Evolutionary conservation across 2,797 vertebrate genomes (phyloP).

Genomic region (Xyrichtys novacula): DNA sequence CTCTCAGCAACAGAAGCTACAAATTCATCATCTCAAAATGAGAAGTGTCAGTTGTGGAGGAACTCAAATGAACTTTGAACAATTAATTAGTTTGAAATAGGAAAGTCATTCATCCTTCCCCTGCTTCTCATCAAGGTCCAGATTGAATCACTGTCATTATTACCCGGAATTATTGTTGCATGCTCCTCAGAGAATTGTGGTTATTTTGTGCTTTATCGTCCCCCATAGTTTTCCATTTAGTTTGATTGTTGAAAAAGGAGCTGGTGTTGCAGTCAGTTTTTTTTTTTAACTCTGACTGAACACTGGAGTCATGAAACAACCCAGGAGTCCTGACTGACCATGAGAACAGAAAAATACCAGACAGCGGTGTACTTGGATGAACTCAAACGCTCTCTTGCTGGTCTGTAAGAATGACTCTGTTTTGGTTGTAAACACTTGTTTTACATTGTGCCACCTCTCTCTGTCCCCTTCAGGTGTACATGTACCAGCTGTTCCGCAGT

Average conservation of each 20-base stretch:
- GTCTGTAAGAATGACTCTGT: conserved; percentile 12
- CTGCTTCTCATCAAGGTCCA: not conserved
- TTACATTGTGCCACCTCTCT: not conserved
- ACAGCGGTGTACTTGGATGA: not conserved
- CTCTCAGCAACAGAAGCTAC: not conserved
- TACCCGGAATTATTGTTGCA: not conserved
- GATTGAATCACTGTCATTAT: not conserved
- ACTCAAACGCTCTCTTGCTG: conserved; percentile 25
- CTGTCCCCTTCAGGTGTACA: conserved; percentile 86
- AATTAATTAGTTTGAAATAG: not conserved
- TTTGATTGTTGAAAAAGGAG: not conserved
- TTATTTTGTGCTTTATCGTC: not conserved
- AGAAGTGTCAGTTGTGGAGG: not conserved
- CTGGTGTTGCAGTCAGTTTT: not conserved
- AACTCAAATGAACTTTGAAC: not conserved
- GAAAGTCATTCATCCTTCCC: not conserved
- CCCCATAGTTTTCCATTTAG: not conserved
- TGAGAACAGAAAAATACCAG: not conserved
- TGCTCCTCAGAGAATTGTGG: not conserved
- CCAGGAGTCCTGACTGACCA: conserved; percentile 10
- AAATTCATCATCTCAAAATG: not conserved
- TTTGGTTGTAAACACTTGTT: conserved; percentile 11
- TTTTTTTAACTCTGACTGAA: not conserved
- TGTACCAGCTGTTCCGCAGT: conserved; percentile 96
- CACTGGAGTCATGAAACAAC: conserved; percentile 1